Conservation (phyloP, 2,888 invertebrate genomes). For the Bellardia pandia region DNA sequence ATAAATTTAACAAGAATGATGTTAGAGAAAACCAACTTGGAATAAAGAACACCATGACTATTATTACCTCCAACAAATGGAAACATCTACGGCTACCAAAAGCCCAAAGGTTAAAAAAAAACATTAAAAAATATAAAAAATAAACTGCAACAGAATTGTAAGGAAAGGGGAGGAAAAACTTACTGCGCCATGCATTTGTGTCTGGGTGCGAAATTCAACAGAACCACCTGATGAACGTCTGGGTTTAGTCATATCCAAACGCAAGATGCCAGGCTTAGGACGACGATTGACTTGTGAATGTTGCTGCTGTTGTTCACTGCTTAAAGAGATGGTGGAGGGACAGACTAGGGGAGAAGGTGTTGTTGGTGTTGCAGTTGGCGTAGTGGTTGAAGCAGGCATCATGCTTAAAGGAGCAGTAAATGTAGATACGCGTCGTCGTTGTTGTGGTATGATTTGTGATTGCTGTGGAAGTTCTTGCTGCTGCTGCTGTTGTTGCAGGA, state of each 20-base stretch:
- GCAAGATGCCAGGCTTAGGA: conserved; percentile 84
- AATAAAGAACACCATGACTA: conserved; percentile 31
- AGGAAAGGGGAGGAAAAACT: conserved; percentile 60
- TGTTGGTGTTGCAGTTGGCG: conserved; percentile 56
- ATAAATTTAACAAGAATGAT: conserved; percentile 26
- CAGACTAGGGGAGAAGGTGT: conserved; percentile 65
- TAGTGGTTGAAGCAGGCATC: conserved; percentile 17
- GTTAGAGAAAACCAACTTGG: not conserved
- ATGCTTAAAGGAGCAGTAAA: conserved; percentile 41
- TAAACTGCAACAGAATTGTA: not conserved
- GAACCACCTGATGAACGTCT: conserved; percentile 85
- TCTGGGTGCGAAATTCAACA: conserved; percentile 84
- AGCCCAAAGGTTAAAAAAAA: conserved; percentile 36
- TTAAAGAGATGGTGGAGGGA: conserved; percentile 46
- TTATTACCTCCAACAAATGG: conserved; percentile 19
- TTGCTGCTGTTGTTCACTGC: conserved; percentile 50
- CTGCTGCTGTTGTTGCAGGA: conserved; percentile 34
- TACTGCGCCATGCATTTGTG: conserved; percentile 79
- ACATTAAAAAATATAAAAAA: not conserved
- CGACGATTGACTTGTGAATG: conserved; percentile 72
- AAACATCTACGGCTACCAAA: conserved; percentile 33
- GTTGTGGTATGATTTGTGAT: conserved; percentile 34
- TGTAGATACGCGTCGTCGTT: conserved; percentile 55
- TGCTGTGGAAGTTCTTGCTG: not conserved
- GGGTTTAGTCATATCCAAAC: conserved; percentile 84